These are phyloP conservation scores for Lasioglossum leucozonium DNA, from an alignment of 2,888 invertebrate genomes.

Conservation along the genomic window DNA sequence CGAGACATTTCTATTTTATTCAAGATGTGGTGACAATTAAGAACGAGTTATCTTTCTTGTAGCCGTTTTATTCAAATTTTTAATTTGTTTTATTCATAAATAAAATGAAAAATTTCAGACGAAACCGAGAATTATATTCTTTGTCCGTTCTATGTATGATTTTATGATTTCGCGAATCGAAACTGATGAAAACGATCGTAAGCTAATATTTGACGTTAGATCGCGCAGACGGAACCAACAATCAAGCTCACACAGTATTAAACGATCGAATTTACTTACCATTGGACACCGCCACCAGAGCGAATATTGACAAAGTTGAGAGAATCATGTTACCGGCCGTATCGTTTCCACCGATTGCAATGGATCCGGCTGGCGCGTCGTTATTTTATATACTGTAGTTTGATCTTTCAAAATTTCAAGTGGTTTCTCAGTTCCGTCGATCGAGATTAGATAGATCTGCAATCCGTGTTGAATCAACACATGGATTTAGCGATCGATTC, in stretches of 20 bases:
- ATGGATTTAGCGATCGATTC: conserved; percentile 27
- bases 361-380: background rate
- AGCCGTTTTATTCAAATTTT: background rate
- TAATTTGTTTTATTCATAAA: background rate
- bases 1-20: no score
- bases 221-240: no score
- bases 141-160: no score
- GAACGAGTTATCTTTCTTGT: background rate
- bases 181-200: background rate
- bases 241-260: background rate
- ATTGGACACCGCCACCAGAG: conserved; percentile 44
- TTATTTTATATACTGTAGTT: conserved; percentile 51
- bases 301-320: conserved; percentile 38
- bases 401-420: conserved; percentile 22
- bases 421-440: background rate
- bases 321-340: conserved; percentile 39
- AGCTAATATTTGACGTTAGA: background rate
- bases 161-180: no score
- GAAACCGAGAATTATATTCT: no score
- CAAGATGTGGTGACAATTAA: background rate
- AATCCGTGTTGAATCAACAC: conserved; percentile 31
- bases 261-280: conserved; percentile 43
- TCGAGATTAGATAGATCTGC: conserved; percentile 46
- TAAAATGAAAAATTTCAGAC: no score
- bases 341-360: background rate